Evolutionary conservation across 1,140 invertebrate genomes (phyloP), one percentile per base, ranked within the genome.

Genomic region (Macrostomum lignano): DNA sequence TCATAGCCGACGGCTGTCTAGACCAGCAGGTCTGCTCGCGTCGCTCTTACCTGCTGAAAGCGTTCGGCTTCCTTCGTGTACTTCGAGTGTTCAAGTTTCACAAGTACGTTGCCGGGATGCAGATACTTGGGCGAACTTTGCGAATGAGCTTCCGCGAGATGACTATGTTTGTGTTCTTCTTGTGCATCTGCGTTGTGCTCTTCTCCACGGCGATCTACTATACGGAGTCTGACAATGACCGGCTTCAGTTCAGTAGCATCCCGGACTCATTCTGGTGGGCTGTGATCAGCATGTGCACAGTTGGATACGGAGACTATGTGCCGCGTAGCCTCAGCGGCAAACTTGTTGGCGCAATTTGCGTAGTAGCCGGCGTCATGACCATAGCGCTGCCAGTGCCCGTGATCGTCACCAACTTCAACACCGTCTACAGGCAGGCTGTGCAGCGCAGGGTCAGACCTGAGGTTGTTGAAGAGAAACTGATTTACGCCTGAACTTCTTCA

Each of bases 351-450:
- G 91, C 82, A 41, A 65, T 94, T 43, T 96, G 86, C 64, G 86
- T 86, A 50, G 93, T 96, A 62, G 84, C 86, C 54, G 88, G 88
- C 65, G 86, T 96, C 29, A 43, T 63, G 14, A 61, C 57, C 6
- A 58, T 62, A 37, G 57, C 60, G 31, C 67, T 96, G 47, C 86
- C 86, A 40, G 86, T 96, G 46, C 84, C 86, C 49, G 84, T 94
- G 62, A 94, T 94, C 62, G 86, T 94, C 44, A 88, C 82, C 61
- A 98, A 98, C 67, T 98, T 98, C n/a, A n/a, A n/a, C n/a, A n/a
- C n/a, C n/a, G n/a, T n/a, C n/a, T n/a, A n/a, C n/a, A n/a, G n/a
- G n/a, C n/a, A n/a, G n/a, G n/a, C n/a, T n/a, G n/a, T n/a, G n/a
- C n/a, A n/a, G n/a, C n/a, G n/a, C n/a, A n/a, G n/a, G n/a, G n/a